Percentiles rank a stretch among this genome's conserved stretches.
phyloP scores from a whole-genome alignment of 1,140 invertebrate genomes.

The Liolophura sinensis region DNA sequence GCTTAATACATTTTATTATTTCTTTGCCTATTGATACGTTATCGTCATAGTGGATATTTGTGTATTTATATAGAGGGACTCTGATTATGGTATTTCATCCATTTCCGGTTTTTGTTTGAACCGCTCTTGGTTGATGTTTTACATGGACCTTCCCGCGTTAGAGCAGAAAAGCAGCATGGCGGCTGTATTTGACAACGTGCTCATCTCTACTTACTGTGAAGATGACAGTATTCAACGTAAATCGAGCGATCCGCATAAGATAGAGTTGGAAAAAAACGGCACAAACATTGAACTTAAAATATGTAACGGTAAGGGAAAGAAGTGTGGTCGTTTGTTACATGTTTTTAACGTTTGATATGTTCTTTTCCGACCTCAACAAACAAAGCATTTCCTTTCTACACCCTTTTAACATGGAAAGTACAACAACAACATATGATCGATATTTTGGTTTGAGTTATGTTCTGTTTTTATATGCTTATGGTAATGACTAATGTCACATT shows the following conservation, averaged over 20 bases:
- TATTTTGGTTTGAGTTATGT: no score
- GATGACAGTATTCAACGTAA: slow-evolving; percentile 36
- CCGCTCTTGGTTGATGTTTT: background rate
- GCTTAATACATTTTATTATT: background rate
- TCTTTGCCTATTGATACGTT: background rate
- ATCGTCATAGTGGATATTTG: background rate
- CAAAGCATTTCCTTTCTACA: background rate
- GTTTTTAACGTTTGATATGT: background rate
- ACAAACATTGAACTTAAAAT: slow-evolving; percentile 32
- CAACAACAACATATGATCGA: background rate
- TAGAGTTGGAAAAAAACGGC: slow-evolving; percentile 33
- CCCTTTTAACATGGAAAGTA: background rate
- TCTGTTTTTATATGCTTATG: no score
- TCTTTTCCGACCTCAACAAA: slow-evolving; percentile 1
- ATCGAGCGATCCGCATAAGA: slow-evolving; percentile 23
- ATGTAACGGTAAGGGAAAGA: slow-evolving; percentile 35
- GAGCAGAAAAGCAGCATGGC: slow-evolving; percentile 46
- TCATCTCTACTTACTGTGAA: slow-evolving; percentile 38
- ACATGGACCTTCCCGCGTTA: background rate
- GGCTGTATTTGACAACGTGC: slow-evolving; percentile 55
- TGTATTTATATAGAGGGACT: background rate
- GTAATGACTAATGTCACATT: no score
- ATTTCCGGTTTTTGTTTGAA: no score
- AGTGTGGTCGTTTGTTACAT: slow-evolving; percentile 4
- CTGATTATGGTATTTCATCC: no score